Percentiles rank a stretch among this genome's conserved stretches.
phyloP scores from a whole-genome alignment of 1,140 invertebrate species.

The Euwallacea similis region DNA sequence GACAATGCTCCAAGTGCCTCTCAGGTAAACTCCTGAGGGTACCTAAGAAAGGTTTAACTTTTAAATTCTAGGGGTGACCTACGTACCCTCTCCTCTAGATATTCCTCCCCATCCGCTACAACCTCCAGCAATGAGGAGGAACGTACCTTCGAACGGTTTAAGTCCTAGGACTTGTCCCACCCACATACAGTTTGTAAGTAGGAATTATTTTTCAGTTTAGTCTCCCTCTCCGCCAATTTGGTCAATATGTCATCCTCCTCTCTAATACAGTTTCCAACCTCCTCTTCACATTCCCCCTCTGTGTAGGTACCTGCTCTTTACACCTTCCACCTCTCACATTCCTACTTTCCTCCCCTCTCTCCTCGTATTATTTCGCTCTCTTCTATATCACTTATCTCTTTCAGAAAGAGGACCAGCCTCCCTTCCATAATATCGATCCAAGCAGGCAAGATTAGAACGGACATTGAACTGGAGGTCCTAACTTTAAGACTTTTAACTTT shows the following conservation, averaged over 20 bases:
- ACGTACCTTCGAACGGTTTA: conserved; percentile 35
- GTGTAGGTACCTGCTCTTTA: background rate
- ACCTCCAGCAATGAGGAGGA: conserved; percentile 47
- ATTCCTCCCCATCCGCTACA: conserved; percentile 48
- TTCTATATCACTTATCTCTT: no score
- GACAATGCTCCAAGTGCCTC: conserved; percentile 70
- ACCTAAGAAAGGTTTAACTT: background rate
- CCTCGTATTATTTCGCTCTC: no score
- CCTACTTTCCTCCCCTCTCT: no score
- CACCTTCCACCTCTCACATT: no score
- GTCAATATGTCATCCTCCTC: background rate
- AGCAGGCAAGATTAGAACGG: no score
- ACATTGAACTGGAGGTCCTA: no score
- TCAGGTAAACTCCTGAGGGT: conserved; percentile 13
- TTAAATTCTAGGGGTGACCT: conserved; percentile 39
- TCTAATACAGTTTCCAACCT: background rate
- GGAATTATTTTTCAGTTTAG: background rate
- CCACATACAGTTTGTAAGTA: conserved; percentile 43
- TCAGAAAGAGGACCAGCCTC: no score
- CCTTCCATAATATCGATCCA: no score
- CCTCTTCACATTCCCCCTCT: background rate
- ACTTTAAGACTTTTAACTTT: no score
- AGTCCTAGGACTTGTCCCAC: conserved; percentile 35
- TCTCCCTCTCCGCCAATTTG: background rate
- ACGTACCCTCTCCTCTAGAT: conserved; percentile 48